Evolutionary conservation across 2,113 vertebrate species (phyloP).

Genomic region (Daboia siamensis): DNA sequence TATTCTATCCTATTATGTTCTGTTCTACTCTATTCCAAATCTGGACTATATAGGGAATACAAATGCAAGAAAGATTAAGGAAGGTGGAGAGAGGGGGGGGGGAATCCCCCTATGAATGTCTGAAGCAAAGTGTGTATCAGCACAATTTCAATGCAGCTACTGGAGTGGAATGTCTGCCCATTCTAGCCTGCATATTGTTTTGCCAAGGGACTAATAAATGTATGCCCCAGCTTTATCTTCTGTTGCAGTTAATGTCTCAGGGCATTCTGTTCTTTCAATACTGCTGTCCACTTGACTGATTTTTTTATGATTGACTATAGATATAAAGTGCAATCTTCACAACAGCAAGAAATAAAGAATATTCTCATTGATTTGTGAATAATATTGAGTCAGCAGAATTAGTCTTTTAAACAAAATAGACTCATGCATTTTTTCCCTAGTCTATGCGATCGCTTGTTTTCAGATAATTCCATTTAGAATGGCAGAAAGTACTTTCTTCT

Average conservation of each 20-base stretch:
- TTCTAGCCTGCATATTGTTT: background rate
- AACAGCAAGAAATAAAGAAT: rapidly evolving
- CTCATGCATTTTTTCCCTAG: slow-evolving; percentile 17
- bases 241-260: background rate
- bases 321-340: background rate
- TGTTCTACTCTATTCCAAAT: background rate
- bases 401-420: background rate
- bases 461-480: background rate
- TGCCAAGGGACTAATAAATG: background rate
- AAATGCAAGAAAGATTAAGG: background rate
- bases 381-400: background rate
- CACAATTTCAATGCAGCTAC: background rate
- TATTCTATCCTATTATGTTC: too few relatives aligned
- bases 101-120: background rate
- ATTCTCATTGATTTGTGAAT: slow-evolving; percentile 8
- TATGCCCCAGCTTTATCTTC: background rate
- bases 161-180: background rate
- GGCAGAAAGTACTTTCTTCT: background rate
- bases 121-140: background rate
- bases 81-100: background rate
- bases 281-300: background rate
- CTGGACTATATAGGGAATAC: background rate
- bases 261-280: background rate
- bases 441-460: background rate
- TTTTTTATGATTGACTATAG: background rate